Evolutionary conservation across 2,888 invertebrate species (phyloP), one percentile per base, ranked within the genome.

Genomic region (Macropis europaea): DNA sequence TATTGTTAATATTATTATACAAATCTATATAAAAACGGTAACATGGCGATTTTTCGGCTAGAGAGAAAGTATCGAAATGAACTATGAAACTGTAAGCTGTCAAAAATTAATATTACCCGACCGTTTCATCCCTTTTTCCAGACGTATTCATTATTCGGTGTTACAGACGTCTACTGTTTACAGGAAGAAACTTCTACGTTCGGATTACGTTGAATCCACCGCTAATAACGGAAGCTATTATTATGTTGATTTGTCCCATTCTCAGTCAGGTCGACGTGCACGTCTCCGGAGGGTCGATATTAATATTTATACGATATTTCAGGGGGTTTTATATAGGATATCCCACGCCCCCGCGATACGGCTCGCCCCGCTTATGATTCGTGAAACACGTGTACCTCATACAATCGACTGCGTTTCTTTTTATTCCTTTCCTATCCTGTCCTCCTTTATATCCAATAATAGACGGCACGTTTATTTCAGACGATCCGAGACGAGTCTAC

Each of bases 371-470:
- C 28, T 30, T 11, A 17, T n/a, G 63, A 42, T 26, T 11, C 34
- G n/a, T 6, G 32, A 22, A 48, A 54, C 67, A 38, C 36, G 28
- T 48, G 54, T 48, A 47, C 11, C 45, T n/a, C 17, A 17, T 56
- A 64, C 28, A 30, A 64, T 43, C 19, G 13, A 32, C 32, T n/a
- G 11, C 11, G 7, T 9, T 40, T 22, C 45, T 40, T 52, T 24
- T 52, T 34, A 15, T 34, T 45, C 36, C 38, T 19, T 38, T 43
- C 45, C 24, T n/a, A 22, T 34, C n/a, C 26, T 36, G 61, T 9
- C 34, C 52, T 30, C 28, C 24, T 60, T 69, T 38, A n/a, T n/a
- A 50, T 57, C 69, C 68, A 34, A 68, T 68, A 70, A 70, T 70
- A 70, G 59, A 30, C 11, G 7, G 26, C 11, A 13, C 28, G 68